Evolutionary conservation across 2,113 vertebrate species (phyloP), one percentile per base, ranked within the genome.

Genomic region (Chaetura pelagica): DNA sequence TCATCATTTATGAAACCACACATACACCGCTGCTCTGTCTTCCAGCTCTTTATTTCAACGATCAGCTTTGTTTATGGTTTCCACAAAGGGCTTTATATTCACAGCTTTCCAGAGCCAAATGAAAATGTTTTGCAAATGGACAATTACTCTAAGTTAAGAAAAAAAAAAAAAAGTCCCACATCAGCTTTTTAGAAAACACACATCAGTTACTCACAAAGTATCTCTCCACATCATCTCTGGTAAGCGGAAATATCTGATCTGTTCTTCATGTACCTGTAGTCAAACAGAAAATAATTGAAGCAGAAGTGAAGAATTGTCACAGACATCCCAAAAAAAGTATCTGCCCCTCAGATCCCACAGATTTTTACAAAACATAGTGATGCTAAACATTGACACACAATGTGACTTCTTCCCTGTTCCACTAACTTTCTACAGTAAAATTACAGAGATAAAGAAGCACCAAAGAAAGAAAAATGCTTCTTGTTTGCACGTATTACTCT

Each of bases 171-270:
- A 64, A 27, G n/a, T 71, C 35, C 76, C 40, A 22, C 23, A 84
- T 72, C 30, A 40, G 22, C 24, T 76, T 86, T 69, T 78, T 67
- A 89, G 63, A 84, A 84, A 84, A 59, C 57, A 78, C 44, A 21
- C 1, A 0, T 59, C 27, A 46, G 75, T 86, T 97, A 97, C 97
- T 97, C 95, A 97, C 97, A 97, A 93, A 77, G 96, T 51, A 86
- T 97, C 96, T 96, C 97, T 97, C 97, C 97, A 97, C 97, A 97
- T 97, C 97, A 97, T 97, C 94, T 97, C 96, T 79, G 91, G 76
- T 10, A 59, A 89, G 87, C 69, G 4, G 89, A 88, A 93, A 57
- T 83, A 82, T 30, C 92, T 95, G 82, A 90, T 94, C 87, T 87
- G 90, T 35, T 96, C 78, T 93, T 96, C 96, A 96, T 84, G 61